Base-by-base conservation (phyloP, 1,140 invertebrate species). In the Mylabris phalerata region DNA sequence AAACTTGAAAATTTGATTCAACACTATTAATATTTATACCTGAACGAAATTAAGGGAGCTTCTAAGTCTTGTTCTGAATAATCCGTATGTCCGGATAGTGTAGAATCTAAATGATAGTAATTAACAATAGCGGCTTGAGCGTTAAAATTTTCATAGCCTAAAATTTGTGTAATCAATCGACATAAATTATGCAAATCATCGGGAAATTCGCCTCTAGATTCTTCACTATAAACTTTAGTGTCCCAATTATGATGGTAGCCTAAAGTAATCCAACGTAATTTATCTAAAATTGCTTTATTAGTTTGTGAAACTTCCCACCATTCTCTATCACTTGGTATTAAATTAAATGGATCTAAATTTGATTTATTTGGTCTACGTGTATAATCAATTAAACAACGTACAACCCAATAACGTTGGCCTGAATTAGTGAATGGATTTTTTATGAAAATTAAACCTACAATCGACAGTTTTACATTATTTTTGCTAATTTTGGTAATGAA, bases 171-270 rank as follows among this genome's bases (percentile, higher is more conserved):
- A 45, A 95, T 74, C 62, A 79, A 78, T 67, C 77, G 71, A 47
- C 84, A 84, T 45, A 95, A 64, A 7, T 76, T 68, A 32, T 68
- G 71, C 10, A 95, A 74, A 67, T 94, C 90, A 42, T 64, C 24
- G 2, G 92, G 92, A 75, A 95, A 91, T 38, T 71, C 52, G 45
- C 77, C 76, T 71, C 78, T 82, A 55, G 79, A 78, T 13, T 79
- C 71, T 76, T 90, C 87, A 42, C 75, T 81, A 69, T 93, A 92
- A 24, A 84, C 81, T 81, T 97, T 97, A 45, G 90, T 90, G 68
- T 95, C 85, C 94, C 94, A 97, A 75, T 97, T 85, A 73, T 98
- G 93, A 75, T 98, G 94, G 73, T 95, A 97, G 13, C 95, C 94
- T 39, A 97, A 73, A 2, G 94, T 97, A 10, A 86, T 82, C 95